A percentile compares a stretch with the other conserved stretches of the same genome.
Evolutionary conservation across 92 coral and sea anemone species (phyloP).

Genomic region (Ricordea florida): DNA sequence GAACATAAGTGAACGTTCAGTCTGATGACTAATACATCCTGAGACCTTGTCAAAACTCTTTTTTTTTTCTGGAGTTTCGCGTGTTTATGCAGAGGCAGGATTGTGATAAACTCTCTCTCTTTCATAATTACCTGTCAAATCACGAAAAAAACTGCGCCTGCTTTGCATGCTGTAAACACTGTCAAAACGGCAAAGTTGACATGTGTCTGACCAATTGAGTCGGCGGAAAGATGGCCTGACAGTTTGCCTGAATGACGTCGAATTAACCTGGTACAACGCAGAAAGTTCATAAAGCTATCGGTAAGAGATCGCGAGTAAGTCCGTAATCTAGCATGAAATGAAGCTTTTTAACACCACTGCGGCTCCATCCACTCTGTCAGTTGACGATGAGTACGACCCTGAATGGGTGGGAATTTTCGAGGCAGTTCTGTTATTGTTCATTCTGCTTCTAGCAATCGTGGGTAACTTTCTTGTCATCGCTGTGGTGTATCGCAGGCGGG

Average conservation of each 20-base stretch:
- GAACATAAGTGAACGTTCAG: too few relatives aligned
- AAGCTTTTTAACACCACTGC: neutral
- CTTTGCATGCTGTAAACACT: neutral
- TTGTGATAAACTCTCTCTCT: too few relatives aligned
- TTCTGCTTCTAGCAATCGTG: constrained; percentile 38
- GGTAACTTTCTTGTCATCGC: constrained; percentile 60
- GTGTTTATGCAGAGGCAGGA: too few relatives aligned
- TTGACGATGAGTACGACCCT: neutral
- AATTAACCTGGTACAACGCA: neutral
- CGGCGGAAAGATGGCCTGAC: neutral
- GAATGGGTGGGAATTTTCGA: constrained; percentile 51
- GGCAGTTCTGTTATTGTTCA: constrained; percentile 18
- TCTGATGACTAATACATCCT: too few relatives aligned
- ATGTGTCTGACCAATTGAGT: neutral
- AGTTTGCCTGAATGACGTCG: neutral
- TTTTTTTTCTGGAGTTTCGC: too few relatives aligned
- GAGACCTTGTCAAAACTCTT: too few relatives aligned
- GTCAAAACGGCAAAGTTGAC: neutral
- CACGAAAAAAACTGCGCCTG: neutral
- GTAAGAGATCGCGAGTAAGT: neutral
- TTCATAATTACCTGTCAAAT: too few relatives aligned
- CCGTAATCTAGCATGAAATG: neutral
- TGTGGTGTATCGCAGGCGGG: constrained; percentile 59
- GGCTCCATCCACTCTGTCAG: neutral
- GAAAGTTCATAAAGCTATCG: neutral